Conservation (phyloP, 2,797 vertebrate genomes). For the Enteromius trimaculatus region DNA sequence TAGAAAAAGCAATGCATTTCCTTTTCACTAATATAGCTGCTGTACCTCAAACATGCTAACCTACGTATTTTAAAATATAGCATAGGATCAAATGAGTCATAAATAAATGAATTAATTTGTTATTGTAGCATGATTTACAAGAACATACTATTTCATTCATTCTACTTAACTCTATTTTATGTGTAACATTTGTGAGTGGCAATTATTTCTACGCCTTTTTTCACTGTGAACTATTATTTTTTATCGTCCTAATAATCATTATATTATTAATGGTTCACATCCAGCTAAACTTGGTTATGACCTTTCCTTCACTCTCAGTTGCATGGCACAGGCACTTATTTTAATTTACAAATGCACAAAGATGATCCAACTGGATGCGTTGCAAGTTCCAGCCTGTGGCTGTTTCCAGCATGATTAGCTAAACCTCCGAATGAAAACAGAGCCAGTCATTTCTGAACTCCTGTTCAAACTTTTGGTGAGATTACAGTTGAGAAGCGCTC, state of each 20-base stretch:
- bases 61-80: background rate
- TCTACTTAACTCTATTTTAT: background rate
- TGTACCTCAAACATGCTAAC: background rate
- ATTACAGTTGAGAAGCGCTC: slow-evolving; percentile 35
- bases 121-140: background rate
- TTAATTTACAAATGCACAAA: background rate
- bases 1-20: background rate
- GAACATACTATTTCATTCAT: background rate
- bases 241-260: background rate
- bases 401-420: slow-evolving; percentile 47
- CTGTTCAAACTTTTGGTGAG: slow-evolving; percentile 43
- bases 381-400: background rate
- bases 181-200: too few relatives aligned
- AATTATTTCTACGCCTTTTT: background rate
- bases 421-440: slow-evolving; percentile 51
- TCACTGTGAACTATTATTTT: background rate
- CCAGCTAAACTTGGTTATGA: background rate
- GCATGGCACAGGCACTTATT: background rate
- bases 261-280: background rate
- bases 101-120: background rate
- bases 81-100: background rate
- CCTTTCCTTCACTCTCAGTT: background rate
- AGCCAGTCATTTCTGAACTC: slow-evolving; percentile 24
- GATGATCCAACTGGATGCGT: slow-evolving; percentile 14
- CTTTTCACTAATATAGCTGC: background rate